These are phyloP conservation scores for Triplophysa siluroides DNA, from an alignment of 2,113 vertebrate genomes.

Conservation along the genomic window DNA sequence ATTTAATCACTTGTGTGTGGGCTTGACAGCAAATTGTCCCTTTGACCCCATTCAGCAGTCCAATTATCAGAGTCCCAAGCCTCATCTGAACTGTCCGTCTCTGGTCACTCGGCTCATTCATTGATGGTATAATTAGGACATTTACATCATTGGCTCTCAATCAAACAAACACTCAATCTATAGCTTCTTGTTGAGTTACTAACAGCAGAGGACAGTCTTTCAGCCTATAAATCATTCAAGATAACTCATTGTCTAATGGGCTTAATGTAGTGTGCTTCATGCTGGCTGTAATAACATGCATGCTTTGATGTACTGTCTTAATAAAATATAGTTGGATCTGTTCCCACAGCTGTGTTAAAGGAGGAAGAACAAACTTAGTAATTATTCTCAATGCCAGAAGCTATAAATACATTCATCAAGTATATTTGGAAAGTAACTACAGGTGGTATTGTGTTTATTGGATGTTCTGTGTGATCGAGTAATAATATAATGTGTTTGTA, in stretches of 20 bases:
- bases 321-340: conserved; percentile 18
- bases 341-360: conserved; percentile 24
- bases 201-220: conserved; percentile 14
- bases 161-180: neutral
- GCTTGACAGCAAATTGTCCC: conserved; percentile 13
- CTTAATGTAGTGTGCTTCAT: conserved; percentile 1
- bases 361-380: conserved; percentile 7
- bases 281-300: conserved; percentile 3
- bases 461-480: conserved; percentile 8
- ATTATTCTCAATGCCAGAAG: conserved; percentile 4
- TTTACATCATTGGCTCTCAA: neutral
- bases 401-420: neutral
- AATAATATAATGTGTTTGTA: neutral
- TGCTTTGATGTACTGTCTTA: neutral
- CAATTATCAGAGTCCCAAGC: conserved; percentile 13
- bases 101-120: neutral
- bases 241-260: neutral
- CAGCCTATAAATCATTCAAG: conserved; percentile 20
- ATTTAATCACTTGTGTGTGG: neutral
- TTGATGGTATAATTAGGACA: conserved; percentile 2
- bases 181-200: neutral
- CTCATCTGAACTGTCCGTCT: conserved; percentile 11
- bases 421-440: conserved; percentile 4
- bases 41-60: conserved; percentile 22
- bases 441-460: neutral